phyloP scores from a whole-genome alignment of 2,888 invertebrate genomes.

The Micoletzkya japonica region DNA sequence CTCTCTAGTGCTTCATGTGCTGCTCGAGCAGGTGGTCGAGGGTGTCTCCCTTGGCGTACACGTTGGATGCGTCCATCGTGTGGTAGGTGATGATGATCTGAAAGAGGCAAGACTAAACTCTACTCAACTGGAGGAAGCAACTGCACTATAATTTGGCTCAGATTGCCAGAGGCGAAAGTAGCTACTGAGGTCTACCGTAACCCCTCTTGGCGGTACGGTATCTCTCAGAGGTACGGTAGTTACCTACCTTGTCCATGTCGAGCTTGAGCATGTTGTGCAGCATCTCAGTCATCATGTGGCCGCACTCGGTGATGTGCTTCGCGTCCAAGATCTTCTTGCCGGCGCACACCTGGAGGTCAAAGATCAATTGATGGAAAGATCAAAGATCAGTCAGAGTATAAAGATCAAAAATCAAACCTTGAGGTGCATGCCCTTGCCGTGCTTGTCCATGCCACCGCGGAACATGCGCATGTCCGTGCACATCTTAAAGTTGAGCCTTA shows the following conservation, averaged over 20 bases:
- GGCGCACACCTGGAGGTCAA: background rate
- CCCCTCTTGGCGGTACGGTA: too few relatives aligned
- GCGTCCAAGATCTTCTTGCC: background rate
- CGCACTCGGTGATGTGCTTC: background rate
- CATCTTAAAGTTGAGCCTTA: background rate
- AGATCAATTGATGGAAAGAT: too few relatives aligned
- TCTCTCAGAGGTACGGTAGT: too few relatives aligned
- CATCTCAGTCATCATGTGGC: background rate
- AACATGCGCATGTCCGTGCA: slow-evolving; percentile 5
- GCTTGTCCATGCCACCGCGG: slow-evolving; percentile 15
- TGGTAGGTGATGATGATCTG: slow-evolving; percentile 25
- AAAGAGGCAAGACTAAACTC: background rate
- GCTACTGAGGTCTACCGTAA: too few relatives aligned
- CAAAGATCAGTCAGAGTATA: background rate
- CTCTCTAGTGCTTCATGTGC: slow-evolving; percentile 8
- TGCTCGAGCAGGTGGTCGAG: slow-evolving; percentile 9
- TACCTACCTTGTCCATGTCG: background rate
- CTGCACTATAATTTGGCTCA: too few relatives aligned
- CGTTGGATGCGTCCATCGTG: slow-evolving; percentile 5
- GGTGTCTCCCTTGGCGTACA: slow-evolving; percentile 1
- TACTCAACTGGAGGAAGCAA: background rate
- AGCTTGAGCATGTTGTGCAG: background rate
- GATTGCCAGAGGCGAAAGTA: too few relatives aligned
- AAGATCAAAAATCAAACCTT: background rate
- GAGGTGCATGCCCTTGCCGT: slow-evolving; percentile 7